These are phyloP conservation scores for Anolis sagrei DNA, from an alignment of 2,113 vertebrate genomes.

Conservation along the genomic window DNA sequence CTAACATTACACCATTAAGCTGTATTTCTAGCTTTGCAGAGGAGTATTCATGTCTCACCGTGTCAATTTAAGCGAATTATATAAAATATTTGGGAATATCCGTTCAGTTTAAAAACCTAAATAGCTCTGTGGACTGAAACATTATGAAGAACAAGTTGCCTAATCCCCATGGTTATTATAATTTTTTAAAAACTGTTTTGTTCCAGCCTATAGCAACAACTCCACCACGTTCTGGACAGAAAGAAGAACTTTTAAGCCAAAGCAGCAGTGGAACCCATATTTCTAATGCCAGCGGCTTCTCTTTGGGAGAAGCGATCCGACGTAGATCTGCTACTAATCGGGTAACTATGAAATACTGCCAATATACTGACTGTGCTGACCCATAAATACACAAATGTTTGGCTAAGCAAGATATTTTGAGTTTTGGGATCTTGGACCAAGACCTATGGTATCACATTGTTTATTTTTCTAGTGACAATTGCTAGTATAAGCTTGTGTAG, in stretches of 20 bases:
- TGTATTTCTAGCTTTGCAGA: too few species aligned
- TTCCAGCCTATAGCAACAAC: constrained; percentile 59
- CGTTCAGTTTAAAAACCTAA: neutral
- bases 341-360: constrained; percentile 43
- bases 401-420: neutral
- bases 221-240: neutral
- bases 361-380: fast-evolving
- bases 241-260: constrained; percentile 41
- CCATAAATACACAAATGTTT: neutral
- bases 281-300: constrained; percentile 51
- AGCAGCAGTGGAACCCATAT: constrained; percentile 60
- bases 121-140: fast-evolving
- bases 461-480: neutral
- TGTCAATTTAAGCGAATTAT: neutral
- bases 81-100: neutral
- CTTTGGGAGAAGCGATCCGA: constrained; percentile 63
- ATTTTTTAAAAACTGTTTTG: fast-evolving
- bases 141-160: fast-evolving
- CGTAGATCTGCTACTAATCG: constrained; percentile 15
- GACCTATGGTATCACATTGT: neutral
- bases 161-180: neutral
- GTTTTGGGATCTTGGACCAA: neutral
- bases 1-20: too few species aligned
- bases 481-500: neutral
- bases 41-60: neutral